Conservation (phyloP, 2,888 invertebrate species). For the Quadroppia sp. region DNA sequence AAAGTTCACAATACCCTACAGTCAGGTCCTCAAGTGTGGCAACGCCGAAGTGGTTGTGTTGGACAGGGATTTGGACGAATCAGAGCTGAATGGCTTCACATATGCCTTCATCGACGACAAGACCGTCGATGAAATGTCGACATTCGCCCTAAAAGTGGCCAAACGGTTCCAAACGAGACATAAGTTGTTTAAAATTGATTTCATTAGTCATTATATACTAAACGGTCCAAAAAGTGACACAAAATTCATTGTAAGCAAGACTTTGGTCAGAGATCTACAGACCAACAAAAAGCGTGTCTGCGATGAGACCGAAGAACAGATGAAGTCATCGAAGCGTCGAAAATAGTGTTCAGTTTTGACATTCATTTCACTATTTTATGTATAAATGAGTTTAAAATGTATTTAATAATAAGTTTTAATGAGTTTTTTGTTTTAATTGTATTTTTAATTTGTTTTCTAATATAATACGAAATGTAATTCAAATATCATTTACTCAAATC, state of each 20-base stretch:
- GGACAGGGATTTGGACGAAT: background rate
- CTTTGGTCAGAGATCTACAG: background rate
- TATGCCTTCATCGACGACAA: background rate
- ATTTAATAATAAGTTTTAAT: no score
- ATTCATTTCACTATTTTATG: no score
- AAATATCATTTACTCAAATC: no score
- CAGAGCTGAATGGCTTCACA: background rate
- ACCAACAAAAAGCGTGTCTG: background rate
- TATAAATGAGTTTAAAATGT: no score
- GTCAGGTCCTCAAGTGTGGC: background rate
- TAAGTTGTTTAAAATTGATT: background rate
- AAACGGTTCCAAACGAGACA: background rate
- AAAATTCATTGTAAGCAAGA: background rate
- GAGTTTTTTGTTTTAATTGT: no score
- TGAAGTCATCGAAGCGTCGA: no score
- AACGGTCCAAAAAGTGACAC: background rate
- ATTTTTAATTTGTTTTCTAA: no score
- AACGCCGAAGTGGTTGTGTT: background rate
- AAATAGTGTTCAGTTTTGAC: no score
- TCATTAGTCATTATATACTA: constrained; percentile 1
- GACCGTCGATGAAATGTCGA: background rate
- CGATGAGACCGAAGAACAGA: background rate
- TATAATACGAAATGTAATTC: no score
- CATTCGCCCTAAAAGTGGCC: background rate
- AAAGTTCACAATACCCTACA: background rate